These are phyloP conservation scores for Xiphydria camelus DNA, from an alignment of 2,888 invertebrate species.

Conservation along the genomic window DNA sequence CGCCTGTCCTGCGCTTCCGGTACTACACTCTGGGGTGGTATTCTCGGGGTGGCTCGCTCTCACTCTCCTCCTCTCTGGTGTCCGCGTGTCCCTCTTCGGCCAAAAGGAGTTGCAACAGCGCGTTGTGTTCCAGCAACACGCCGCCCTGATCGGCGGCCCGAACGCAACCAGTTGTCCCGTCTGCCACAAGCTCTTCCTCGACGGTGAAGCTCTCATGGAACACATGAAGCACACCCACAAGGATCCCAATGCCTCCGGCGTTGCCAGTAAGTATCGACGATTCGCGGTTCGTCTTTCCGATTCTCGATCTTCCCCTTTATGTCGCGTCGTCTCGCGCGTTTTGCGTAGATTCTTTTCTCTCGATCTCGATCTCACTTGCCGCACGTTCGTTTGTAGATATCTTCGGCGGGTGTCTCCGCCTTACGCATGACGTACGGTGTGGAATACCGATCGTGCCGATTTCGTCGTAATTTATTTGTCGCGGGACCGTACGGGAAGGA, in stretches of 20 bases:
- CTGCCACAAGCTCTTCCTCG: slow-evolving; percentile 92
- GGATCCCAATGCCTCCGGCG: slow-evolving; percentile 86
- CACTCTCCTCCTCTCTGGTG: slow-evolving; percentile 21
- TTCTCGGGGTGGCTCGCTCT: slow-evolving; percentile 46
- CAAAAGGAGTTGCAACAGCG: slow-evolving; percentile 88
- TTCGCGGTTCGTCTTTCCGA: not conserved
- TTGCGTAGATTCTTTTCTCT: slow-evolving; percentile 27
- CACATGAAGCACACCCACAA: slow-evolving; percentile 96
- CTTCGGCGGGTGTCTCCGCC: no score
- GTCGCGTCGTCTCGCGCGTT: slow-evolving; percentile 8
- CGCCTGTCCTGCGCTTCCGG: slow-evolving; percentile 53
- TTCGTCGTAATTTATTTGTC: no score
- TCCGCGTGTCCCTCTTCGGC: slow-evolving; percentile 34
- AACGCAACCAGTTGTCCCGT: slow-evolving; percentile 91
- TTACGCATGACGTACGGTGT: no score
- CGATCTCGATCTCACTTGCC: no score
- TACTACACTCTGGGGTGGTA: slow-evolving; percentile 49
- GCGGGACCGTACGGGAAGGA: no score
- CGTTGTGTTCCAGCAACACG: slow-evolving; percentile 96
- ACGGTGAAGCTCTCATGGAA: slow-evolving; percentile 90
- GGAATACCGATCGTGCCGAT: no score
- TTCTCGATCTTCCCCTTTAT: slow-evolving; percentile 8
- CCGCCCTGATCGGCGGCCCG: slow-evolving; percentile 87
- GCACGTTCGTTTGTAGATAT: no score
- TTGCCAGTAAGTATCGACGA: slow-evolving; percentile 77